Conservation (phyloP, 2,888 invertebrate genomes). For the Taphrorychus bicolor region DNA sequence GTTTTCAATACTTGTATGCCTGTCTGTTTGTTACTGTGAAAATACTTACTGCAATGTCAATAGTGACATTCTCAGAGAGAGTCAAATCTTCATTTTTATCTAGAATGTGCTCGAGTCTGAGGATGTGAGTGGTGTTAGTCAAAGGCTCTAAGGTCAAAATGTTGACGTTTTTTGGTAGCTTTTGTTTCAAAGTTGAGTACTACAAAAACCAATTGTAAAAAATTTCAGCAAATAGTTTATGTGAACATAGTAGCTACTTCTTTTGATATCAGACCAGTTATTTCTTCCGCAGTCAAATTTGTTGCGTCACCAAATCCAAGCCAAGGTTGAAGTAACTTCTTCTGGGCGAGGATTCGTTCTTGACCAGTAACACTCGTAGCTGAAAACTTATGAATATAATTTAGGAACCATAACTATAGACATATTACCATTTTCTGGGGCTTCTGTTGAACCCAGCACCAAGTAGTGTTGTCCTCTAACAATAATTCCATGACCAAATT, state of each 20-base stretch:
- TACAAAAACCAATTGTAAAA: no score
- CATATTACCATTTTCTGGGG: neutral
- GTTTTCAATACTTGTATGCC: neutral
- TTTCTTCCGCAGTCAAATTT: no score
- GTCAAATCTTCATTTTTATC: slow-evolving; percentile 61
- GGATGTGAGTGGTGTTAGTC: slow-evolving; percentile 60
- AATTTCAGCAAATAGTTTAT: neutral
- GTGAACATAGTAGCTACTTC: slow-evolving; percentile 26
- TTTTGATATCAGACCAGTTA: slow-evolving; percentile 21
- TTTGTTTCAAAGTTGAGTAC: slow-evolving; percentile 42
- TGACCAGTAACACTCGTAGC: slow-evolving; percentile 50
- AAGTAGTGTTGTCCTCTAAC: slow-evolving; percentile 64
- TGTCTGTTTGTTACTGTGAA: neutral
- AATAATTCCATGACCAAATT: slow-evolving; percentile 67
- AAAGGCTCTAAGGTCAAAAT: slow-evolving; percentile 69
- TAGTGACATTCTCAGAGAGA: slow-evolving; percentile 56
- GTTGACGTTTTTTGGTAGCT: slow-evolving; percentile 65
- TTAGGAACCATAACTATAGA: neutral
- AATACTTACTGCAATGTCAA: slow-evolving; percentile 60
- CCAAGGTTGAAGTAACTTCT: slow-evolving; percentile 67
- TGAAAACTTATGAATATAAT: slow-evolving; percentile 2
- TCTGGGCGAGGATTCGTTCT: slow-evolving; percentile 61
- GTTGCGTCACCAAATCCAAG: slow-evolving; percentile 43
- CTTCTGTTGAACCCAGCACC: slow-evolving; percentile 42
- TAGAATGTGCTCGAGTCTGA: slow-evolving; percentile 68